phyloP scores from a whole-genome alignment of 2,797 vertebrate species.

The Naso thynnoides region DNA sequence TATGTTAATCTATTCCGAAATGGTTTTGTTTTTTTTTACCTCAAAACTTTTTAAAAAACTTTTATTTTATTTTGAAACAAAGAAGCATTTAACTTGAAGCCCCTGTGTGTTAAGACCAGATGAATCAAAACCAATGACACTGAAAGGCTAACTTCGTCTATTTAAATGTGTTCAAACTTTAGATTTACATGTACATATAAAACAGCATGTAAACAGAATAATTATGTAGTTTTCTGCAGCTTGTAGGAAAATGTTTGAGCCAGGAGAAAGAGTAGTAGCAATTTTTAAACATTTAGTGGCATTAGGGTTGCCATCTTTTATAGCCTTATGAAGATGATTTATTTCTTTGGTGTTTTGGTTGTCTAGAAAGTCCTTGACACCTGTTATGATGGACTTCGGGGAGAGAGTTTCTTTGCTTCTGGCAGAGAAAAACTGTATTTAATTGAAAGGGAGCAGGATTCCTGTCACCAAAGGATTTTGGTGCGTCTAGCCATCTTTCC shows the following conservation, averaged over 20 bases:
- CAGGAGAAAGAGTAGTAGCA: conserved; percentile 46
- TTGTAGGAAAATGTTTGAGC: conserved; percentile 30
- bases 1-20: too few species aligned
- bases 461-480: conserved; percentile 62
- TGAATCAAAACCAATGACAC: conserved; percentile 41
- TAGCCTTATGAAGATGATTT: conserved; percentile 28
- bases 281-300: conserved; percentile 53
- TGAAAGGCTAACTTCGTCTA: conserved; percentile 36
- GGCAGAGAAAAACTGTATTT: conserved; percentile 34
- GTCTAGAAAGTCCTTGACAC: conserved; percentile 51
- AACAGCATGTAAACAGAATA: conserved; percentile 43
- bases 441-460: conserved; percentile 56
- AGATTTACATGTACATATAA: conserved; percentile 37
- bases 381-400: conserved; percentile 61
- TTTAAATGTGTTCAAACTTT: conserved; percentile 22
- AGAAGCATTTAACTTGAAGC: conserved; percentile 21
- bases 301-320: conserved; percentile 44
- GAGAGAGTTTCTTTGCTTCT: conserved; percentile 15
- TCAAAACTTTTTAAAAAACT: too few species aligned
- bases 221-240: conserved; percentile 39
- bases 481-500: conserved; percentile 77
- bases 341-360: conserved; percentile 32
- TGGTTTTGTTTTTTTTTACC: too few species aligned
- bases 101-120: conserved; percentile 18
- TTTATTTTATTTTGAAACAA: conserved; percentile 50